Evolutionary conservation across 2,888 invertebrate species (phyloP).

Genomic region (Eupithecia centaureata): DNA sequence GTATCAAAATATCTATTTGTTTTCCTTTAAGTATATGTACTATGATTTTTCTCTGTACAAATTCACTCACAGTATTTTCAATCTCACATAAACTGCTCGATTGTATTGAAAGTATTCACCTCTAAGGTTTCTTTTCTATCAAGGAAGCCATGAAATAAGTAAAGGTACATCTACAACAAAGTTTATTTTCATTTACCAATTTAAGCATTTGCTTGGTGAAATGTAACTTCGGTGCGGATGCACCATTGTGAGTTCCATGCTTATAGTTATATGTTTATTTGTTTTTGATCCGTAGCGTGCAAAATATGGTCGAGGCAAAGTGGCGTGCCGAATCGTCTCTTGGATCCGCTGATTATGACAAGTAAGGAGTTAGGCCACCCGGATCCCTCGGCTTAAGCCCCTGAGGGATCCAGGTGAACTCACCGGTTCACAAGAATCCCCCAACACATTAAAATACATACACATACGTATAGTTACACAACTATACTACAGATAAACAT

Average conservation of each 20-base stretch:
- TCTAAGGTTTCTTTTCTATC: neutral
- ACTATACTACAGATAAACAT: too few relatives aligned
- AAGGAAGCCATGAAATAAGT: neutral
- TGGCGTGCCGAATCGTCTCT: slow-evolving; percentile 64
- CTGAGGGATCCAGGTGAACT: neutral
- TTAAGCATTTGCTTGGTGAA: neutral
- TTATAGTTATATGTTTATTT: slow-evolving; percentile 10
- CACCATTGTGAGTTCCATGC: neutral
- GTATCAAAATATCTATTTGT: too few relatives aligned
- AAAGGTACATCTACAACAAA: neutral
- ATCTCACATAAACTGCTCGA: neutral
- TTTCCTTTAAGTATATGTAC: neutral
- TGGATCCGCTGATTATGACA: slow-evolving; percentile 61
- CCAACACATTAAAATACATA: too few relatives aligned
- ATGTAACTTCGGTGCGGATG: neutral
- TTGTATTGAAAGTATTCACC: neutral
- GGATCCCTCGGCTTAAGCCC: neutral
- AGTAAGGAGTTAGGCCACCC: slow-evolving; percentile 46
- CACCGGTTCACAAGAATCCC: neutral
- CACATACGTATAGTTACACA: too few relatives aligned
- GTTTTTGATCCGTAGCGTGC: slow-evolving; percentile 57
- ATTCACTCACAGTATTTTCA: too few relatives aligned
- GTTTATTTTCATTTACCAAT: too few relatives aligned
- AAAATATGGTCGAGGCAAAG: slow-evolving; percentile 66
- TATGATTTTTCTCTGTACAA: too few relatives aligned